Evolutionary conservation across 2,113 vertebrate genomes (phyloP).

Genomic region (Arvicanthis niloticus): DNA sequence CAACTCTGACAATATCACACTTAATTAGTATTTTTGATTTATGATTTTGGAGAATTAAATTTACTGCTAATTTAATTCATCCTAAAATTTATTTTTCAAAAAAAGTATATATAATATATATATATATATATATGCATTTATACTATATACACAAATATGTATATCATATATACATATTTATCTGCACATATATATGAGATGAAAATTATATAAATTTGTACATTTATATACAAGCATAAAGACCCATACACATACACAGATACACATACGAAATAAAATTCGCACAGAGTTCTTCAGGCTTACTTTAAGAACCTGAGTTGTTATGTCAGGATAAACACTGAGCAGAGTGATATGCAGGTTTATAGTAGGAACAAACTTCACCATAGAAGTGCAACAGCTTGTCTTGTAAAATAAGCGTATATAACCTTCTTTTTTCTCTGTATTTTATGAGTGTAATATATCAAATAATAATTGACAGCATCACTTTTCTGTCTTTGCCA

Average conservation of each 20-base stretch:
- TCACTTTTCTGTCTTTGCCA: slow-evolving; percentile 7
- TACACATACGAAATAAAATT: background rate
- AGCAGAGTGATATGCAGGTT: slow-evolving; percentile 44
- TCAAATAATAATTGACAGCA: slow-evolving; percentile 47
- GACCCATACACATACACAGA: background rate
- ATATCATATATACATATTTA: background rate
- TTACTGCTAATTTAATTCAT: background rate
- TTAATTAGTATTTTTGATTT: background rate
- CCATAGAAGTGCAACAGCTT: background rate
- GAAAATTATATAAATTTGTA: background rate
- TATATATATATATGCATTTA: background rate
- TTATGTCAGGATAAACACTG: background rate
- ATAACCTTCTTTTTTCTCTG: slow-evolving; percentile 6
- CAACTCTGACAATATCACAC: background rate
- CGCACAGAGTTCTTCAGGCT: background rate
- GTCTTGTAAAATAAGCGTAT: slow-evolving; percentile 58
- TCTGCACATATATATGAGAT: background rate
- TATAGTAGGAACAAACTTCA: slow-evolving; percentile 23
- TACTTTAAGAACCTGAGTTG: slow-evolving; percentile 33
- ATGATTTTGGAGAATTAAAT: background rate
- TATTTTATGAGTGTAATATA: slow-evolving; percentile 35
- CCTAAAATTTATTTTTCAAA: background rate
- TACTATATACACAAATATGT: background rate
- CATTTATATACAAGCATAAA: background rate
- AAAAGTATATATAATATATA: background rate